Evolutionary conservation across 2,797 vertebrate species (phyloP).

Genomic region (Poecilia velifera): DNA sequence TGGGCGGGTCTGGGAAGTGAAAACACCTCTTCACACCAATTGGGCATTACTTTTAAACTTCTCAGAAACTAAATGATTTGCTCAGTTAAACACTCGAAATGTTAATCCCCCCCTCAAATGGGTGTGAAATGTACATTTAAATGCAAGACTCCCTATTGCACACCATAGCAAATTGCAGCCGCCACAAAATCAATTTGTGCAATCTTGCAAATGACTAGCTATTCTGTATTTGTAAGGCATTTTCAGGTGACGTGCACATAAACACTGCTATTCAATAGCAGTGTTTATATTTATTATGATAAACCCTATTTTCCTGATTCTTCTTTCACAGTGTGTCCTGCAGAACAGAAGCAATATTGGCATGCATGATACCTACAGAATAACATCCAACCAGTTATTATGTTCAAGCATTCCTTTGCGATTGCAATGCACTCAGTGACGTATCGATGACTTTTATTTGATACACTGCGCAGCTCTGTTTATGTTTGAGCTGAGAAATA

Average conservation of each 20-base stretch:
- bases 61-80: background rate
- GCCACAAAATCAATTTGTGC: background rate
- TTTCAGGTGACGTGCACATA: background rate
- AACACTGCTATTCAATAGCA: background rate
- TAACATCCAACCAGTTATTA: background rate
- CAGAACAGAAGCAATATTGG: background rate
- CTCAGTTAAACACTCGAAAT: background rate
- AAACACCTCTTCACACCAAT: background rate
- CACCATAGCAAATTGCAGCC: background rate
- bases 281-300: background rate
- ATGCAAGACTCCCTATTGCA: background rate
- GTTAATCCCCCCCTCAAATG: background rate
- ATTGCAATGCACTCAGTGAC: background rate
- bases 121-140: background rate
- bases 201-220: background rate
- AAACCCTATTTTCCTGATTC: background rate
- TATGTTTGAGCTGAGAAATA: background rate
- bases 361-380: background rate
- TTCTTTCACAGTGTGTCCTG: background rate
- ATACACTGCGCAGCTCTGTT: background rate
- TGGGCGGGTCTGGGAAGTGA: background rate
- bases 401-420: background rate
- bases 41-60: constrained; percentile 1
- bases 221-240: background rate
- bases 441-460: background rate